These are phyloP conservation scores for Rhynchopsitta pachyrhyncha DNA, from an alignment of 2,113 vertebrate species.

Conservation along the genomic window DNA sequence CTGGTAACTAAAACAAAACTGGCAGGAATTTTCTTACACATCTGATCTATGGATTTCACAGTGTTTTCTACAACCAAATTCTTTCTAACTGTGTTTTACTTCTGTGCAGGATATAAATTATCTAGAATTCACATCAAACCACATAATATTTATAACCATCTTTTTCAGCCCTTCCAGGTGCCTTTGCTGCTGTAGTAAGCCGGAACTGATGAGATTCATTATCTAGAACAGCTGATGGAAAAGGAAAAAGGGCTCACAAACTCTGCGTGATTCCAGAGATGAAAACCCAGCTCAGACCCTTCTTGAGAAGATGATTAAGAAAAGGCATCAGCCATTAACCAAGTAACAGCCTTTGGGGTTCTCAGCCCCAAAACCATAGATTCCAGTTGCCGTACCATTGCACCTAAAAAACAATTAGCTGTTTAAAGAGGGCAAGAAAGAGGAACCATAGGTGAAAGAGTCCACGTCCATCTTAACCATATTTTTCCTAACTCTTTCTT, in stretches of 20 bases:
- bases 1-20: conserved; percentile 35
- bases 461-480: not conserved
- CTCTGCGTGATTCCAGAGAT: not conserved
- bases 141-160: not conserved
- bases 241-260: not conserved
- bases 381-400: not conserved
- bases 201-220: not conserved
- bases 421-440: not conserved
- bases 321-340: not conserved
- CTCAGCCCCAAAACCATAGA: not conserved
- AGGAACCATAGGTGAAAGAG: not conserved
- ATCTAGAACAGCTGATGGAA: not conserved
- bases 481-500: not conserved
- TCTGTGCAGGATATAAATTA: not conserved
- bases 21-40: not conserved
- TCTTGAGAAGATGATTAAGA: not conserved
- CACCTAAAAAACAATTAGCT: not conserved
- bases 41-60: not conserved
- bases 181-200: not conserved
- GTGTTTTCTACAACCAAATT: not conserved
- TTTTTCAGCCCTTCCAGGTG: not conserved
- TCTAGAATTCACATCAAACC: not conserved
- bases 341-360: not conserved
- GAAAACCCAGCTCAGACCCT: not conserved
- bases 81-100: not conserved